phyloP scores from a whole-genome alignment of 2,888 invertebrate genomes.

The Calameuta pallipes region DNA sequence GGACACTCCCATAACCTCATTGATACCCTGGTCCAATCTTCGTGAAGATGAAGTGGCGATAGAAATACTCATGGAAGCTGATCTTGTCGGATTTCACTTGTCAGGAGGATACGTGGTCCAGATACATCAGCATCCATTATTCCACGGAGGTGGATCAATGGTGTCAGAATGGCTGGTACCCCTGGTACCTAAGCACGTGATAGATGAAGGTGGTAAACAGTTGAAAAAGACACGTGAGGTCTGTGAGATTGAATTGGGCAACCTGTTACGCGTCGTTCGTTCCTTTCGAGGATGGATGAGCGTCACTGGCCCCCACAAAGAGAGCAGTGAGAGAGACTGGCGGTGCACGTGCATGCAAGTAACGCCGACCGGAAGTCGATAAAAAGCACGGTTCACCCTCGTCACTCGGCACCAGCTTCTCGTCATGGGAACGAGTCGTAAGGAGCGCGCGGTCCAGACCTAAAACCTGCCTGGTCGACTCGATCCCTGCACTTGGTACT shows the following conservation, averaged over 20 bases:
- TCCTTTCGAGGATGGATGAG: constrained; percentile 39
- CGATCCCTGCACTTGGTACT: constrained; percentile 2
- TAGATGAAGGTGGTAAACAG: not conserved
- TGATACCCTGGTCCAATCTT: not conserved
- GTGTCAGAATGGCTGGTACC: not conserved
- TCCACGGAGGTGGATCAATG: not conserved
- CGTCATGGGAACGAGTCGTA: constrained; percentile 62
- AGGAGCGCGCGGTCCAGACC: constrained; percentile 45
- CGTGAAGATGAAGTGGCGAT: not conserved
- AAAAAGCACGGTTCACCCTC: constrained; percentile 66
- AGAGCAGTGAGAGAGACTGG: constrained; percentile 38
- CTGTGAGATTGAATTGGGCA: not conserved
- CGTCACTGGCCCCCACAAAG: constrained; percentile 57
- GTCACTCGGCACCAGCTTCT: constrained; percentile 63
- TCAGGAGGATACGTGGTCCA: not conserved
- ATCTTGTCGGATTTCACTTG: not conserved
- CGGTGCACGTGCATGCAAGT: constrained; percentile 58
- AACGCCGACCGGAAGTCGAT: constrained; percentile 66
- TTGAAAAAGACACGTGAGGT: not conserved
- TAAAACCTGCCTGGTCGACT: constrained; percentile 51
- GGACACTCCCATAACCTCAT: not conserved
- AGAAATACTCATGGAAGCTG: not conserved
- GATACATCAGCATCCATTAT: not conserved
- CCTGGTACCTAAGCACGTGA: not conserved
- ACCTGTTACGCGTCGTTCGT: constrained; percentile 33